Conservation (phyloP, 2,113 vertebrate genomes). For the Vombatus ursinus region DNA sequence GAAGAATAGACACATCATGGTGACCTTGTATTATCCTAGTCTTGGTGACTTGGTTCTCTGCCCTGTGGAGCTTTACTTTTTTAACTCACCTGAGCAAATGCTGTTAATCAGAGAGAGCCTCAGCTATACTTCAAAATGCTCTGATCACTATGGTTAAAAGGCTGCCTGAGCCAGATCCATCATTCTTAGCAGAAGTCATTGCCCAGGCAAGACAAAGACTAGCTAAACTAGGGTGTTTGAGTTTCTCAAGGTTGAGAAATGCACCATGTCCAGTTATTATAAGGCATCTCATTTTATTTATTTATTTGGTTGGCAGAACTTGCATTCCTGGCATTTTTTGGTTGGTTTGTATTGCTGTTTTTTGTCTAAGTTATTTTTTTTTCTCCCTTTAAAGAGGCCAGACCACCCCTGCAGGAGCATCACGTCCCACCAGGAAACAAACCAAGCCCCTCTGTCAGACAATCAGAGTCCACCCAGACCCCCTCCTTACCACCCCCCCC, state of each 20-base stretch:
- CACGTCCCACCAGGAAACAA: constrained; percentile 40
- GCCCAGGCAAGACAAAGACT: not conserved
- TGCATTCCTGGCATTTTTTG: constrained; percentile 79
- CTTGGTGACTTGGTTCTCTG: not conserved
- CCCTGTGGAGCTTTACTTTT: not conserved
- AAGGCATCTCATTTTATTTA: constrained; percentile 76
- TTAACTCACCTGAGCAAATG: not conserved
- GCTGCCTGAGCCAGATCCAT: not conserved
- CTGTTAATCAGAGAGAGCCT: not conserved
- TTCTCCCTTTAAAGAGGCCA: constrained; percentile 71
- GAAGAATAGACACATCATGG: not conserved
- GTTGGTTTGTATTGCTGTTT: constrained; percentile 67
- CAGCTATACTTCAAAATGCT: not conserved
- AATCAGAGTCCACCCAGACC: constrained; percentile 29
- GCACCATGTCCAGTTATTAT: constrained; percentile 68
- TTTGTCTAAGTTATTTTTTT: constrained; percentile 52
- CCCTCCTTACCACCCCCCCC: not conserved
- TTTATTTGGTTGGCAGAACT: constrained; percentile 78
- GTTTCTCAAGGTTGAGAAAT: constrained; percentile 61
- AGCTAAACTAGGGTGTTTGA: constrained; percentile 32
- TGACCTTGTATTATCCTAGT: not conserved
- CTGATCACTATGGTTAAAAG: not conserved
- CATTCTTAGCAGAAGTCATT: not conserved
- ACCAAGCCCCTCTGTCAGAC: not conserved
- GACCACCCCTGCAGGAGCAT: constrained; percentile 64